Evolutionary conservation across 1,140 invertebrate species (phyloP), one percentile per base, ranked within the genome.

Genomic region (Leptinotarsa texana): DNA sequence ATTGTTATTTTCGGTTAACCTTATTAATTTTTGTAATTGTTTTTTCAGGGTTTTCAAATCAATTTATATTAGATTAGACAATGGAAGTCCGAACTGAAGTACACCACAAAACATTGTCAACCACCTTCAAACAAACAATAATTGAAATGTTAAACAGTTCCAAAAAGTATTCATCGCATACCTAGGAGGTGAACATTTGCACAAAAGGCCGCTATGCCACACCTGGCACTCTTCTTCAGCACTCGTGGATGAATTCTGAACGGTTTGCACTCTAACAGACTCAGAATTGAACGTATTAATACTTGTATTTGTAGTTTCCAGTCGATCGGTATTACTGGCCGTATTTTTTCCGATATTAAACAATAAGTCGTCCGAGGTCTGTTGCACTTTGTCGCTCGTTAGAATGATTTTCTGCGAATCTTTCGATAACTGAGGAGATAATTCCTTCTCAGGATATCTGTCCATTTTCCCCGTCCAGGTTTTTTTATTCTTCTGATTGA

Each of bases 241-340:
- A 65, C 63, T 65, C 4, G 63, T 18, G 13, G 13, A 65, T 18
- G 63, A 22, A n/a, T 21, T 65, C 11, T 70, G 47, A 8, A 15
- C 21, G 49, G 49, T 57, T 27, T 70, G 69, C 33, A 70, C 69
- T 48, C 69, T 22, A 11, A 27, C 21, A 4, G 69, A 18, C 47
- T 70, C 69, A 17, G n/a, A 49, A 13, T 70, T 57, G 17, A 70
- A 22, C 3, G 69, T 70, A 70, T 70, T 70, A 24, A 70, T 18
- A n/a, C 51, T 57, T 21, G 47, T 57, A 70, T 70, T 48, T 21
- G 63, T 27, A 15, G 27, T 33, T 22, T 65, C 27, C 6, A 33
- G 13, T 65, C 21, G 63, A 17, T 21, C 63, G 4, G 63, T 65
- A 15, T 65, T 65, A 22, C 17, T 15, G 4, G 63, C 63, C 13